Evolutionary conservation across 2,113 vertebrate genomes (phyloP).

Genomic region (Lycocorax pyrrhopterus): DNA sequence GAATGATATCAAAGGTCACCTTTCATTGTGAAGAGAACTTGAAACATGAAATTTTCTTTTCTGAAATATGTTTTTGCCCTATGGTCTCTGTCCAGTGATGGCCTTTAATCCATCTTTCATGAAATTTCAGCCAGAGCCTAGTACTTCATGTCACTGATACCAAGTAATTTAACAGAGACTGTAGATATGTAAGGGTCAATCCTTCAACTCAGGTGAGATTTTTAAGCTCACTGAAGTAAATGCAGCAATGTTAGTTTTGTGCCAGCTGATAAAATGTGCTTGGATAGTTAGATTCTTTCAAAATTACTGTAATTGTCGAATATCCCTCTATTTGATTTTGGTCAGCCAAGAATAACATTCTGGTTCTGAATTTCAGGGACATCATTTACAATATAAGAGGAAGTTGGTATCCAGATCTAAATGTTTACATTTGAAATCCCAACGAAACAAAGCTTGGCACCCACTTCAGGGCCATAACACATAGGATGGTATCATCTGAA

Average conservation of each 20-base stretch:
- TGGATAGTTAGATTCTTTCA: not conserved
- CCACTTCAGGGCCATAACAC: not conserved
- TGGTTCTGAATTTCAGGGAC: not conserved
- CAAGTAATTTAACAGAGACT: not conserved
- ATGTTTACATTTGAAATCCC: not conserved
- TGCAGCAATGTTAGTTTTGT: not conserved
- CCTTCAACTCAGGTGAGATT: not conserved
- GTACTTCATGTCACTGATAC: not conserved
- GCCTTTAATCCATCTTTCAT: slow-evolving; percentile 9
- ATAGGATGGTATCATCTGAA: not conserved
- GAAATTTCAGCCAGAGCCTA: slow-evolving; percentile 16
- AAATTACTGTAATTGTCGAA: not conserved
- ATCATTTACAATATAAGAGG: not conserved
- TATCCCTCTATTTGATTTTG: not conserved
- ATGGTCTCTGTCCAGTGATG: not conserved
- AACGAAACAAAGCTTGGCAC: not conserved
- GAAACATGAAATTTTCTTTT: slow-evolving; percentile 10
- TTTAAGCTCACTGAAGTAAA: not conserved
- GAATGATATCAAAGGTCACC: slow-evolving; percentile 49
- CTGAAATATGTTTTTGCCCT: not conserved
- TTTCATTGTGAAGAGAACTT: slow-evolving; percentile 26
- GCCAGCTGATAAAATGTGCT: not conserved
- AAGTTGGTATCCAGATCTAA: not conserved
- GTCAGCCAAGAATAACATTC: not conserved
- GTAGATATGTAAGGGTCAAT: not conserved